These are phyloP conservation scores for Apantesis nais DNA, from an alignment of 2,888 invertebrate species.

Conservation along the genomic window DNA sequence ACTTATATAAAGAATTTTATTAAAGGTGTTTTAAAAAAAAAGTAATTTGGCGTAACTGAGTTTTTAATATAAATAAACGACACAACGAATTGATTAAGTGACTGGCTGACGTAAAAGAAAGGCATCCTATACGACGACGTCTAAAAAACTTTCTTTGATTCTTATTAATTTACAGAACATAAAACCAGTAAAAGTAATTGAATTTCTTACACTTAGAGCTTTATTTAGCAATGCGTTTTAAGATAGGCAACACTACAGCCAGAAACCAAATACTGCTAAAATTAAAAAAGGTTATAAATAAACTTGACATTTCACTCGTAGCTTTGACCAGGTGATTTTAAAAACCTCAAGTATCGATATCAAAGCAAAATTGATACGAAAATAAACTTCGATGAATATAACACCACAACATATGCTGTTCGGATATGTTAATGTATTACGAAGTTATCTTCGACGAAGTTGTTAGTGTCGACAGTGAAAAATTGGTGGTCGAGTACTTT, in stretches of 20 bases:
- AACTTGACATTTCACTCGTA: neutral
- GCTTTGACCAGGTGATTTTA: conserved; percentile 7
- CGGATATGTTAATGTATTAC: conserved; percentile 16
- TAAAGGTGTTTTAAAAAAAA: too few species aligned
- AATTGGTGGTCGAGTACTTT: conserved; percentile 28
- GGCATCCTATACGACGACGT: conserved; percentile 43
- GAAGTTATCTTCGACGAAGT: conserved; percentile 24
- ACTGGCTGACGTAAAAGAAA: conserved; percentile 35
- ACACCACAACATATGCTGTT: conserved; percentile 8
- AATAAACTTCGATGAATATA: conserved; percentile 14
- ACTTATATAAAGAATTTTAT: neutral
- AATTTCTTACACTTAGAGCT: conserved; percentile 1
- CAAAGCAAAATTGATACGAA: conserved; percentile 13
- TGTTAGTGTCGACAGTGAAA: conserved; percentile 36
- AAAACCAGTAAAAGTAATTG: conserved; percentile 17
- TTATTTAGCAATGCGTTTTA: neutral
- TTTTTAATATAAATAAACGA: too few species aligned
- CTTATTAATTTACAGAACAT: conserved; percentile 15
- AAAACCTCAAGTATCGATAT: conserved; percentile 11
- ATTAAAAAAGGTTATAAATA: neutral
- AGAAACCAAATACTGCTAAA: conserved; percentile 1
- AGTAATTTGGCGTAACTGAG: too few species aligned
- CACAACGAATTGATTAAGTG: too few species aligned
- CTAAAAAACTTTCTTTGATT: conserved; percentile 54
- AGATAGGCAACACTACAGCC: neutral